Evolutionary conservation across 2,888 invertebrate species (phyloP), one percentile per base, ranked within the genome.

Genomic region (Philereme transversata): DNA sequence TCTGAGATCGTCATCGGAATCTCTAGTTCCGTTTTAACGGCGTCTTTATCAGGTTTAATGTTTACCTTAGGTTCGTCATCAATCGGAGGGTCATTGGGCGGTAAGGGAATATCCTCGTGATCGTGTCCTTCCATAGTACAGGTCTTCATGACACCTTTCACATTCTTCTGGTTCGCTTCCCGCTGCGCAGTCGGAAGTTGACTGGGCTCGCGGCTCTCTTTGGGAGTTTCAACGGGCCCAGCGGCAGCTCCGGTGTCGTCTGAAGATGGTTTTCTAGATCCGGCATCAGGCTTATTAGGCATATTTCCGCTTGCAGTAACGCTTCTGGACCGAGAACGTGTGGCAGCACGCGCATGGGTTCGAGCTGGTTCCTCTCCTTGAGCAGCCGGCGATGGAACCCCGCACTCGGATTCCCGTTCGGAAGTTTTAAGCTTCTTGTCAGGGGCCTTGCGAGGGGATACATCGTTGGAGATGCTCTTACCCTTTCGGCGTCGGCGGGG

Each of bases 351-450:
- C 88, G 91, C 76, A 65, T 76, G 79, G 90, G 88, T 72, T 92
- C 93, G 81, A 81, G 85, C 74, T 90, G 94, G 87, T 96, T 96
- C 95, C 94, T 95, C 95, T 96, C 96, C 93, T 93, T 95, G 94
- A 96, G 90, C 84, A 95, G 94, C 81, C 94, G 95, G 93, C 93
- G 95, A 93, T 94, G 94, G 93, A 93, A 94, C 93, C 93, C 94
- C 93, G 88, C 92, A 93, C 93, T 94, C 95, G 94, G 94, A 93
- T 94, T 94, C 94, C 95, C 94, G 94, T 94, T 95, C 95, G 95
- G 95, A 95, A 95, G 95, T 95, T 95, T 95, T 95, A 95, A 95
- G 95, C 95, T 95, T 95, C 95, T 95, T 95, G 90, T 95, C 95
- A 85, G 95, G 95, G 94, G 95, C 94, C 94, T 94, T 95, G 87